Percentiles rank a stretch among this genome's conserved stretches.
These are phyloP conservation scores for Leucophora obtusa DNA, from an alignment of 2,888 invertebrate species.

Conservation along the genomic window DNA sequence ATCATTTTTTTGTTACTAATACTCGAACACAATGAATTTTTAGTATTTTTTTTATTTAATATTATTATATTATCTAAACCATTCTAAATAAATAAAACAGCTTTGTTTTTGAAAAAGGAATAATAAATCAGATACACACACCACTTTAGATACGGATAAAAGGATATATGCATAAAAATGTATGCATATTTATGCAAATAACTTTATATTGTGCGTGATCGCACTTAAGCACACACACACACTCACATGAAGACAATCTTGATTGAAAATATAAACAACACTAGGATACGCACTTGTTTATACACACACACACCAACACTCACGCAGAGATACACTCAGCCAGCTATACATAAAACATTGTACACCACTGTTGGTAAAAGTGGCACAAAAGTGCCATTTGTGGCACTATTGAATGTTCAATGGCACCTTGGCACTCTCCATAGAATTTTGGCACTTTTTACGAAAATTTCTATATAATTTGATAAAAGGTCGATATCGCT, in stretches of 20 bases:
- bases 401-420: too few relatives aligned
- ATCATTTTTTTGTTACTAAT: neutral
- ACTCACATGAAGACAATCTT: slow-evolving; percentile 5
- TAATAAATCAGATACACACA: neutral
- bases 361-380: neutral
- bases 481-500: too few relatives aligned
- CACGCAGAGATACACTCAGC: neutral
- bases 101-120: neutral
- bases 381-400: too few relatives aligned
- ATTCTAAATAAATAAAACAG: neutral
- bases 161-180: slow-evolving; percentile 14
- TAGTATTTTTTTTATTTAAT: neutral
- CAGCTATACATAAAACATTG: neutral
- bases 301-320: neutral
- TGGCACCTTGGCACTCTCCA: too few relatives aligned
- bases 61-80: neutral
- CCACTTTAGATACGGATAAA: neutral
- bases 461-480: too few relatives aligned
- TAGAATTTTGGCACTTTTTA: too few relatives aligned
- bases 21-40: too few relatives aligned
- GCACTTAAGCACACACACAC: slow-evolving; percentile 35
- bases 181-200: slow-evolving; percentile 55
- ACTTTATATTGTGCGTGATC: slow-evolving; percentile 56
- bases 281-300: neutral
- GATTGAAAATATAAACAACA: neutral